A percentile compares a stretch with the other conserved stretches of the same genome.
Conservation (phyloP, 2,888 invertebrate genomes). For the Toxonevra muliebris region DNA sequence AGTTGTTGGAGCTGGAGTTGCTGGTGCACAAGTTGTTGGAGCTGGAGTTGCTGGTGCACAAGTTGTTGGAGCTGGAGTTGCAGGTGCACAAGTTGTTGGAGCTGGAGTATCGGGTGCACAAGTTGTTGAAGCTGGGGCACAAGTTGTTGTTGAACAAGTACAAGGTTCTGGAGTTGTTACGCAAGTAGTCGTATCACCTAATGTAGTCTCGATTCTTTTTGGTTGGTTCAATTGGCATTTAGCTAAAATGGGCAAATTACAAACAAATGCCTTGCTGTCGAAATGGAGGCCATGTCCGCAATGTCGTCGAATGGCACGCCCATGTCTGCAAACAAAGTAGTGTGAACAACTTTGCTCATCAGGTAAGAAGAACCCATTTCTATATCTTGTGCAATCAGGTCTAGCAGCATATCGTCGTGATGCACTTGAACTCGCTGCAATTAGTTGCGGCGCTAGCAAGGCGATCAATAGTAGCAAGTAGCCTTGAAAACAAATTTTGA, state of each 20-base stretch:
- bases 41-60: background rate
- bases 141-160: background rate
- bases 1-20: background rate
- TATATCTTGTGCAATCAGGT: conserved; percentile 14
- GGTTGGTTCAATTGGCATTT: background rate
- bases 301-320: background rate
- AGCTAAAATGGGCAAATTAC: background rate
- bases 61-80: background rate
- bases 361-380: background rate
- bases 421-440: background rate
- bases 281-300: conserved; percentile 11
- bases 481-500: background rate
- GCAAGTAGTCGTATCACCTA: background rate
- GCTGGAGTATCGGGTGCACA: background rate
- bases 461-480: conserved; percentile 20
- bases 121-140: background rate
- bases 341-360: conserved; percentile 2
- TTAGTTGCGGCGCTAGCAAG: background rate
- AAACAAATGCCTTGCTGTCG: background rate
- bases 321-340: conserved; percentile 1
- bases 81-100: background rate
- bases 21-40: background rate
- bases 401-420: background rate
- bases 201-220: background rate
- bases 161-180: background rate